Evolutionary conservation across 2,797 vertebrate genomes (phyloP).

Genomic region (Poeciliopsis turneri): DNA sequence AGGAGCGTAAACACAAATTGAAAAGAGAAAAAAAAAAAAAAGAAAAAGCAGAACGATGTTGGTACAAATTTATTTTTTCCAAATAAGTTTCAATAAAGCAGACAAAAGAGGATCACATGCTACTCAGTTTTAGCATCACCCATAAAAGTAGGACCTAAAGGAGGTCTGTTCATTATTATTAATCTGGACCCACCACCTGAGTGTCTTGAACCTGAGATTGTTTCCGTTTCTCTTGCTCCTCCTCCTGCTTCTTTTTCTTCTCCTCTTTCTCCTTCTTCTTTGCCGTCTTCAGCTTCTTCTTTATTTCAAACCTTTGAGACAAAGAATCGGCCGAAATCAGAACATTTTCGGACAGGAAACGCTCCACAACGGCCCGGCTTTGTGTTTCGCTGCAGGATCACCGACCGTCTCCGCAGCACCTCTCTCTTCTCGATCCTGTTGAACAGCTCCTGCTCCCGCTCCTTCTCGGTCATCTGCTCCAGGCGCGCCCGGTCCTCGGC

Average conservation of each 20-base stretch:
- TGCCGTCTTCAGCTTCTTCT: conserved; percentile 97
- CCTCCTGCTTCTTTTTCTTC: conserved; percentile 98
- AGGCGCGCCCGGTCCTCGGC: conserved; percentile 95
- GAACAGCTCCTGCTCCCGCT: conserved; percentile 96
- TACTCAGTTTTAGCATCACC: neutral
- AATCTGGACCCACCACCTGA: conserved; percentile 84
- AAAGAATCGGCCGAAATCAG: neutral
- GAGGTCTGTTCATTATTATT: neutral
- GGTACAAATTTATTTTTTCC: neutral
- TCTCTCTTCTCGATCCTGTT: conserved; percentile 98
- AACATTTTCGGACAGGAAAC: neutral
- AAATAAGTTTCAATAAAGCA: neutral
- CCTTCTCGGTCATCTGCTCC: conserved; percentile 99
- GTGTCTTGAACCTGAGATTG: conserved; percentile 94
- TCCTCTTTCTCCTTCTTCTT: conserved; percentile 99
- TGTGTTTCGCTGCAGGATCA: neutral
- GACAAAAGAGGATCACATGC: neutral
- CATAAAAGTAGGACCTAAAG: neutral
- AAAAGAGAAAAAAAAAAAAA: neutral
- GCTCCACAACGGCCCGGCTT: neutral
- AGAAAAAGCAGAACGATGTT: neutral
- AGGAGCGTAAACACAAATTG: neutral
- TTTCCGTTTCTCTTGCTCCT: conserved; percentile 97
- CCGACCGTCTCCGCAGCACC: conserved; percentile 96
- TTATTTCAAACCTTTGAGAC: conserved; percentile 93